A percentile compares a stretch with the other conserved stretches of the same genome.
Conservation (phyloP, 2,113 vertebrate genomes). For the Columbina picui region DNA sequence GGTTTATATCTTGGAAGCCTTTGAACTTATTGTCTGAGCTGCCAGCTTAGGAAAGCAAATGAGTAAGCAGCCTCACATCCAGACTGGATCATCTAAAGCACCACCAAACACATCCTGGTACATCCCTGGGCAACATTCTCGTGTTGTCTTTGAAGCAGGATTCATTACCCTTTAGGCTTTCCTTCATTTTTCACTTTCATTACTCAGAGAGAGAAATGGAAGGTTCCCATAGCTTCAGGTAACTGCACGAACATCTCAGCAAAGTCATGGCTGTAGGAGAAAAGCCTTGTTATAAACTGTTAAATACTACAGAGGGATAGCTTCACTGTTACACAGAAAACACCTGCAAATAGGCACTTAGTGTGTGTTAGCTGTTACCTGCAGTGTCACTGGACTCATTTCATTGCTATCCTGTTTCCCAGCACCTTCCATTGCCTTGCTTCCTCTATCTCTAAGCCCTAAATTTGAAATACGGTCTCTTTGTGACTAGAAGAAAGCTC, state of each 20-base stretch:
- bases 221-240: not conserved
- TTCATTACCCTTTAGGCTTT: not conserved
- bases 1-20: not conserved
- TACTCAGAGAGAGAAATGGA: not conserved
- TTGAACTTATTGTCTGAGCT: not conserved
- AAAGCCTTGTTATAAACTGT: not conserved
- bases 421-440: not conserved
- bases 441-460: not conserved
- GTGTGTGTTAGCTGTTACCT: not conserved
- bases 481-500: not conserved
- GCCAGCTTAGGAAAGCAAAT: constrained; percentile 1
- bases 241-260: not conserved
- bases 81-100: not conserved
- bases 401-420: not conserved
- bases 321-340: not conserved
- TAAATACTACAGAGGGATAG: not conserved
- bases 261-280: not conserved
- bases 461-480: not conserved
- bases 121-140: not conserved
- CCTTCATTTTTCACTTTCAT: not conserved
- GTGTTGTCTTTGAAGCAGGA: not conserved
- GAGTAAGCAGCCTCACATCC: not conserved
- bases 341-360: not conserved
- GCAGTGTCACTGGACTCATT: not conserved
- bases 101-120: not conserved